Conservation (phyloP, 1,140 invertebrate genomes). For the Acyrthosiphon pisum region DNA sequence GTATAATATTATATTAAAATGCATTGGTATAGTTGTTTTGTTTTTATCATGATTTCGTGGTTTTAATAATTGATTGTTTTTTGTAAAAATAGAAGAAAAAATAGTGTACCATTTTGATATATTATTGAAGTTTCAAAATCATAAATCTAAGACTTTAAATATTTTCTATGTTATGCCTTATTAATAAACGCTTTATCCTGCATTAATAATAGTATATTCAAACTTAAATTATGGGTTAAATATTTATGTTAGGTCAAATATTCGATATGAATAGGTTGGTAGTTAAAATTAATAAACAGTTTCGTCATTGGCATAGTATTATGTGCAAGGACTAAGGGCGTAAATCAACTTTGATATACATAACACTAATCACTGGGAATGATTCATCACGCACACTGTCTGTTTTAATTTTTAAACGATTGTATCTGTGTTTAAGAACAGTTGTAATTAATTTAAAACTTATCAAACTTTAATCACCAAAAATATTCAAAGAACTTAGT, state of each 20-base stretch:
- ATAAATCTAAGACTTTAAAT: not conserved
- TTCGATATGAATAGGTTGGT: not conserved
- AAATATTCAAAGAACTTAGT: slow-evolving; percentile 10
- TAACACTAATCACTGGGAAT: not conserved
- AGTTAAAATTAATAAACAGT: not conserved
- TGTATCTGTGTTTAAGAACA: not conserved
- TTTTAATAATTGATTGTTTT: not conserved
- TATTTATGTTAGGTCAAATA: not conserved
- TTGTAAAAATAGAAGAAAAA: not conserved
- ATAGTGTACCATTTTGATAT: not conserved
- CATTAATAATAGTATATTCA: not conserved
- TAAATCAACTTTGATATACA: not conserved
- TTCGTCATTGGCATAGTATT: not conserved
- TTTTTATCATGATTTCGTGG: no score
- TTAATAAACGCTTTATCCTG: not conserved
- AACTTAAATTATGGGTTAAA: not conserved
- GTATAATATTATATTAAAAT: not conserved
- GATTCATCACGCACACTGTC: not conserved
- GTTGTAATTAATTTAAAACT: slow-evolving; percentile 5
- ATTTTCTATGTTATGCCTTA: not conserved
- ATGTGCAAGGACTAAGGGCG: not conserved
- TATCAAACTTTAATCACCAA: not conserved
- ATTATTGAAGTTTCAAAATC: not conserved
- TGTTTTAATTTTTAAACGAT: slow-evolving; percentile 30
- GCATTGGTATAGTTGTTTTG: not conserved